Base-by-base conservation (phyloP, 2,797 vertebrate genomes). In the Scolopax rusticola region DNA sequence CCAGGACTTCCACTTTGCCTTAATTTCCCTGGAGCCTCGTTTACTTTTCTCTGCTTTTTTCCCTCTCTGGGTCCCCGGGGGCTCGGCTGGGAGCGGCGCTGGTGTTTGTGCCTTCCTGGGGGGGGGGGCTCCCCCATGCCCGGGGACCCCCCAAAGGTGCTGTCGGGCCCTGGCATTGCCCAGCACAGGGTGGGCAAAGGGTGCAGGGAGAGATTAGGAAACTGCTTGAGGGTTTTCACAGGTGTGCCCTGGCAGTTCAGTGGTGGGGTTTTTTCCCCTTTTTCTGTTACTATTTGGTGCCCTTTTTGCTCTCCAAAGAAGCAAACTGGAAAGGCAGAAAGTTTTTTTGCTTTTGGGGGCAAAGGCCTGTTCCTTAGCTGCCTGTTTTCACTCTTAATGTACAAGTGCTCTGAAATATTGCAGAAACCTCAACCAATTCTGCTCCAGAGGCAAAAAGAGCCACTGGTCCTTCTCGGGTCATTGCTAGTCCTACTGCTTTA, bases 1-100 rank as follows among this genome's bases (percentile, higher is more conserved):
- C 84, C 94, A 89, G 94, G 86, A 84, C 87, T 94, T 80, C 94
- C 93, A 94, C 78, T 90, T 73, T 81, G 90, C 74, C 60, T 92
- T 97, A 82, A 96, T 96, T 96, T 97, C 97, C 89, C 93, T 9
- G 17, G 88, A 81, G 94, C 70, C 84, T 96, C 89, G 2, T 96
- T 97, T 89, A 11, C 28, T 67, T 56, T 0, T 2, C 89, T 68
- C 20, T 20, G 89, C 76, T 57, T 67, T 59, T 48, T 43, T 6
- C n/a, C 53, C 61, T 59, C 13, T 5, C 61, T 2, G 40, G 28
- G n/a, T 71, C 67, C 86, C 82, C 40, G 2, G 0, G 30, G 79
- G 86, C 12, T 38, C 0, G 4, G 30, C 82, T 45, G 79, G 47
- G 60, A 74, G 51, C 5, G 3, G 1, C 2, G 2, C 33, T 3